phyloP scores from a whole-genome alignment of 2,797 vertebrate genomes.

The Pelochelys cantorii region DNA sequence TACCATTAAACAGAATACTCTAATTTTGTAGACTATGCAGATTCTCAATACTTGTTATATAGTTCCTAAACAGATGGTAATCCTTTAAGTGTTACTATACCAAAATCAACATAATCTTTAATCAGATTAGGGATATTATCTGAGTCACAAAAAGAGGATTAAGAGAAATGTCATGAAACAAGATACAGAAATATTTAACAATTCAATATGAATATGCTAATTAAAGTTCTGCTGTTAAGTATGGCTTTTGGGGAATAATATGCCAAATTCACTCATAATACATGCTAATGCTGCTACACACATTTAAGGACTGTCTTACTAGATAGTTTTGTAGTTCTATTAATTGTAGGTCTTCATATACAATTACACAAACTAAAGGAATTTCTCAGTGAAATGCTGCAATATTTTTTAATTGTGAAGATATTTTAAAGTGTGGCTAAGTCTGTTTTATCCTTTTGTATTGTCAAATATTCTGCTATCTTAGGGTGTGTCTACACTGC shows the following conservation, averaged over 20 bases:
- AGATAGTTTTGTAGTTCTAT: neutral
- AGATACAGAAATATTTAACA: constrained; percentile 7
- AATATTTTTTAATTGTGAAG: neutral
- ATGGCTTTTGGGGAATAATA: neutral
- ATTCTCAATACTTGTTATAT: neutral
- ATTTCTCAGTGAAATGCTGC: constrained; percentile 5
- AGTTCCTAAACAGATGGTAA: neutral
- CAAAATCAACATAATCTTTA: neutral
- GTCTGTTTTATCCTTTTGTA: neutral
- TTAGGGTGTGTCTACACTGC: neutral
- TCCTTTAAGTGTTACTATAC: neutral
- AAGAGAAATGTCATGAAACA: neutral
- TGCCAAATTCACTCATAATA: neutral
- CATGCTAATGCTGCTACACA: neutral
- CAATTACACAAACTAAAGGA: constrained; percentile 1
- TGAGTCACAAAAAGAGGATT: neutral
- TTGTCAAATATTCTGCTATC: neutral
- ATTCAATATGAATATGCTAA: neutral
- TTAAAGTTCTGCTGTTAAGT: neutral
- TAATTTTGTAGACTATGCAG: neutral
- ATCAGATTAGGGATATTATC: neutral
- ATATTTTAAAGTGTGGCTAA: neutral
- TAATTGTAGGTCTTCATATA: neutral
- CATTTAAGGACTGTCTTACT: constrained; percentile 15
- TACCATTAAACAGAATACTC: constrained; percentile 3